A percentile compares a stretch with the other conserved stretches of the same genome.
Evolutionary conservation across 64 coral and sea anemone species (phyloP).

Genomic region (Pocillopora damicornis): DNA sequence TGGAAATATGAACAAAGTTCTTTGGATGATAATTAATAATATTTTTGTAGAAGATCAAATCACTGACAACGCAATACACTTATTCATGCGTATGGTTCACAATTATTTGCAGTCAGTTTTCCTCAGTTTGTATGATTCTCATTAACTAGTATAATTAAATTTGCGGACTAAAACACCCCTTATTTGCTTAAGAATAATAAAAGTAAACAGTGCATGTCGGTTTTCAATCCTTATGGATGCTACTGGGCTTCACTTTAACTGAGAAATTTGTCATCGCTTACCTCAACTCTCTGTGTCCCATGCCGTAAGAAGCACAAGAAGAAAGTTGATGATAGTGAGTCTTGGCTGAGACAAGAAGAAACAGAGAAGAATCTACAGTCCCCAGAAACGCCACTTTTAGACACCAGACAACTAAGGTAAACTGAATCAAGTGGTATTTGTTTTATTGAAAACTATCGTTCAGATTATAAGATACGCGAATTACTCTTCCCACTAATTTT

Average conservation of each 20-base stretch:
- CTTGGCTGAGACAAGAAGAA: conserved; percentile 20
- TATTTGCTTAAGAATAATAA: too few relatives aligned
- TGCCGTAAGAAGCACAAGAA: too few relatives aligned
- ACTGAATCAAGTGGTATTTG: background rate
- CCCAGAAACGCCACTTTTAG: background rate
- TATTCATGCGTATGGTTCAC: conserved; percentile 38
- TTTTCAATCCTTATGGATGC: too few relatives aligned
- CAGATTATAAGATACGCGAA: too few relatives aligned
- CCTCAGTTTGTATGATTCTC: background rate
- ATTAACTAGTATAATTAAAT: too few relatives aligned
- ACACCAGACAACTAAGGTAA: conserved; percentile 5
- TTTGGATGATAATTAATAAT: conserved; percentile 27
- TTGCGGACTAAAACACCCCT: too few relatives aligned
- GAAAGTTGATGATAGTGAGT: background rate
- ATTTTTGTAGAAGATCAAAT: conserved; percentile 26
- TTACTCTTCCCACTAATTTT: too few relatives aligned
- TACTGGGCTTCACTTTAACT: too few relatives aligned
- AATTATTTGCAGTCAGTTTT: conserved; percentile 28
- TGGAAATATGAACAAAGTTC: conserved; percentile 17
- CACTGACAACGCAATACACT: conserved; percentile 37
- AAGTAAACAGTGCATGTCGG: too few relatives aligned
- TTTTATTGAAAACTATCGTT: too few relatives aligned
- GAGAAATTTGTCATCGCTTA: too few relatives aligned
- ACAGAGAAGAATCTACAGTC: conserved; percentile 9
- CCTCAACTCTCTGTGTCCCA: too few relatives aligned